phyloP scores from a whole-genome alignment of 2,888 invertebrate genomes.

The Scaptomyza polygonia region DNA sequence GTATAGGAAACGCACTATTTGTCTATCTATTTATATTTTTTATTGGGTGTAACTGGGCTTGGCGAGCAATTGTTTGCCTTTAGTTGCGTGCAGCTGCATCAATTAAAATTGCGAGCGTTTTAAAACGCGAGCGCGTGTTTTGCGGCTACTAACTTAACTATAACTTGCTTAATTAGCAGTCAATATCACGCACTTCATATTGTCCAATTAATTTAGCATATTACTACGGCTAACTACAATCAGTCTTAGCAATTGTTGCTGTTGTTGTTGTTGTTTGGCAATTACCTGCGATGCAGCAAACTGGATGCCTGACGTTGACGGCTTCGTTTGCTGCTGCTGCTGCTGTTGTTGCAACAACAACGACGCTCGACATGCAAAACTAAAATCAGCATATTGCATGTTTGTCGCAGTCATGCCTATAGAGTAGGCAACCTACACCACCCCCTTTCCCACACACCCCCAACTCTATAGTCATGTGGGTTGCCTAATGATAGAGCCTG shows the following conservation, averaged over 20 bases:
- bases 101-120: conserved; percentile 13
- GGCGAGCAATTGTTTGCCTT: conserved; percentile 25
- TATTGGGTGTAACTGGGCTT: conserved; percentile 27
- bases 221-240: conserved; percentile 68
- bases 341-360: conserved; percentile 40
- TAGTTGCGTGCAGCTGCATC: conserved; percentile 26
- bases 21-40: conserved; percentile 27
- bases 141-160: conserved; percentile 59
- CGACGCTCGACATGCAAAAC: conserved; percentile 70
- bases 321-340: conserved; percentile 67
- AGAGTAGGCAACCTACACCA: conserved; percentile 4
- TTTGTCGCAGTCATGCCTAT: conserved; percentile 56
- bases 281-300: conserved; percentile 33
- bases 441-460: background rate
- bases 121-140: conserved; percentile 55
- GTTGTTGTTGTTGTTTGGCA: conserved; percentile 19
- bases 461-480: conserved; percentile 2
- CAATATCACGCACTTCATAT: conserved; percentile 81
- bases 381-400: conserved; percentile 78
- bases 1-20: conserved; percentile 1
- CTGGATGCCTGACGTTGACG: conserved; percentile 61
- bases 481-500: conserved; percentile 65
- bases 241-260: conserved; percentile 34
- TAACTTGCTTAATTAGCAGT: conserved; percentile 81
- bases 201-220: conserved; percentile 81